Percentiles rank a stretch among this genome's conserved stretches.
phyloP scores from a whole-genome alignment of 2,113 vertebrate genomes.

The Mandrillus leucophaeus region DNA sequence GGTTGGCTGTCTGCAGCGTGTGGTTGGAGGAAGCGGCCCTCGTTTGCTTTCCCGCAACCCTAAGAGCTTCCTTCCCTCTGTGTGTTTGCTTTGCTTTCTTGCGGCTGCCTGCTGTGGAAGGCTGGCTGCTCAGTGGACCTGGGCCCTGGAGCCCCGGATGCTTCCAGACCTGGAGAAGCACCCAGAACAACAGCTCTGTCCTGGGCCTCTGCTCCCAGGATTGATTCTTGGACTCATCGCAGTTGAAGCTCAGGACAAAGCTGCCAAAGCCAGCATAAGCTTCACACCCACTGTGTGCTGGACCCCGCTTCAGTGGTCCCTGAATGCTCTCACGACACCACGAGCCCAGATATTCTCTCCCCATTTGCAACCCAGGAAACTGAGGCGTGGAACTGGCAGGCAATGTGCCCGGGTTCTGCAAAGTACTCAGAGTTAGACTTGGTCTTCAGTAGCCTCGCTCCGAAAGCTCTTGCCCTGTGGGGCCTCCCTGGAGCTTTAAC shows the following conservation, averaged over 20 bases:
- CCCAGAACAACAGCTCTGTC: background rate
- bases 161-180: conserved; percentile 39
- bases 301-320: too few species aligned
- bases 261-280: background rate
- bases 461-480: too few species aligned
- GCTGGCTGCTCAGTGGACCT: conserved; percentile 58
- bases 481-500: background rate
- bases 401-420: fast-evolving
- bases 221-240: fast-evolving
- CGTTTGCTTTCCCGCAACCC: conserved; percentile 89
- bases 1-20: conserved; percentile 81
- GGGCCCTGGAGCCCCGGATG: background rate
- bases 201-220: background rate
- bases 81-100: conserved; percentile 87
- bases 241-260: background rate
- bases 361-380: background rate
- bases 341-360: background rate
- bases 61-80: conserved; percentile 86
- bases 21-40: conserved; percentile 84
- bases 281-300: fast-evolving
- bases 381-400: background rate
- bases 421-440: background rate
- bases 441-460: background rate
- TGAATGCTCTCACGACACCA: background rate
- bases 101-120: conserved; percentile 84